Percentiles rank a stretch among this genome's conserved stretches.
Evolutionary conservation across 1,140 invertebrate species (phyloP).

Genomic region (Planococcus citri): DNA sequence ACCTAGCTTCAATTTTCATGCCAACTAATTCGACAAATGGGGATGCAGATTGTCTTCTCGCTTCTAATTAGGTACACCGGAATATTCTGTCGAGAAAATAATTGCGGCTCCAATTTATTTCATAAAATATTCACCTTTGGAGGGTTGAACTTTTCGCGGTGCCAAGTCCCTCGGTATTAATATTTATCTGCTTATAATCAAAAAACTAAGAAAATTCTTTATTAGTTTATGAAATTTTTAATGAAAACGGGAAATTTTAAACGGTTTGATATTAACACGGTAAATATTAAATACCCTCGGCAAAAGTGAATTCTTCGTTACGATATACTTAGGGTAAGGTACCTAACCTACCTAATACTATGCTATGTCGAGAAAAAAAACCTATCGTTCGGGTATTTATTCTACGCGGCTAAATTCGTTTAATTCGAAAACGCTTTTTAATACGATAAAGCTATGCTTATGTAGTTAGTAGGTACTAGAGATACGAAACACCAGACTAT

Average conservation of each 20-base stretch:
- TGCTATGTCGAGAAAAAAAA: too few relatives aligned
- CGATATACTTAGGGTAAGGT: background rate
- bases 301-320: background rate
- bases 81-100: background rate
- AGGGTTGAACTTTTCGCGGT: background rate
- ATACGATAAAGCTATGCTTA: too few relatives aligned
- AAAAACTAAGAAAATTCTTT: background rate
- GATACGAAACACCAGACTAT: too few relatives aligned
- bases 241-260: background rate
- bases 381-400: too few relatives aligned
- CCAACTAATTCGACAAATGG: background rate
- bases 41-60: background rate
- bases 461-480: too few relatives aligned
- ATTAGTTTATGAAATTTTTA: background rate
- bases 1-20: background rate
- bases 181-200: conserved; percentile 1
- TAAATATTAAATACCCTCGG: background rate
- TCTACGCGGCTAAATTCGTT: background rate
- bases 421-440: background rate
- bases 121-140: conserved; percentile 1
- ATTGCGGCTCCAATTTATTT: background rate
- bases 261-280: background rate
- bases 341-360: too few relatives aligned
- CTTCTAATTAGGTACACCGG: conserved; percentile 1
- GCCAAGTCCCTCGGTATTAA: background rate